phyloP scores from a whole-genome alignment of 2,113 vertebrate species.

The Holacanthus passer region DNA sequence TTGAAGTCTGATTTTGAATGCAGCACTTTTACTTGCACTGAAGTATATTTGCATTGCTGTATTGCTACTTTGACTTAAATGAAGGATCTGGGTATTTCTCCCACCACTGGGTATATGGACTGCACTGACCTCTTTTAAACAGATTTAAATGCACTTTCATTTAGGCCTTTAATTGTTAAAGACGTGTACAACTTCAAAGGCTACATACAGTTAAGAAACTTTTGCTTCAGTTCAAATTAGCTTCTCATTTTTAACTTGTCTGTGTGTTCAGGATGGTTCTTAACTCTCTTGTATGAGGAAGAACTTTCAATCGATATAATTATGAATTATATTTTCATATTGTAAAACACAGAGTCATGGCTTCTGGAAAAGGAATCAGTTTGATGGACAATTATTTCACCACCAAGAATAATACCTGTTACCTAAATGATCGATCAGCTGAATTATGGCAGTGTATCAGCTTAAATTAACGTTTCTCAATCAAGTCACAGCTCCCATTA shows the following conservation, averaged over 20 bases:
- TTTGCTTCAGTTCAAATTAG: not conserved
- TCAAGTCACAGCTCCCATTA: conserved; percentile 38
- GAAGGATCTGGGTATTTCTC: not conserved
- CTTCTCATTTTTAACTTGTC: not conserved
- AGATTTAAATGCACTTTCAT: not conserved
- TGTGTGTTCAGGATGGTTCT: not conserved
- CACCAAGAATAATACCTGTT: conserved; percentile 9
- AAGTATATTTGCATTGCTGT: not conserved
- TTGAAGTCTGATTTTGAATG: not conserved
- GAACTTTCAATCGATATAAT: not conserved
- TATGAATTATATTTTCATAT: conserved; percentile 11
- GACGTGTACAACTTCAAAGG: conserved; percentile 19
- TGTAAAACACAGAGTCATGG: conserved; percentile 5
- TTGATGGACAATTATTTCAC: conserved; percentile 20
- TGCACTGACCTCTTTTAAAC: conserved; percentile 7
- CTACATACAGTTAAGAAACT: conserved; percentile 8
- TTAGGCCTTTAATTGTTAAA: conserved; percentile 22
- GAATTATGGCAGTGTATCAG: conserved; percentile 41
- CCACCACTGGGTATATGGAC: not conserved
- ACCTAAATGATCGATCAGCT: conserved; percentile 19
- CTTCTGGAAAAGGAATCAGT: not conserved
- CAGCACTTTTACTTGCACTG: not conserved
- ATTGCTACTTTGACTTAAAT: not conserved
- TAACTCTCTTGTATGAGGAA: not conserved
- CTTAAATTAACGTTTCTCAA: conserved; percentile 45